Percentiles rank a stretch among this genome's conserved stretches.
Conservation (phyloP, 2,113 vertebrate genomes). For the Dolichotis patagonum region DNA sequence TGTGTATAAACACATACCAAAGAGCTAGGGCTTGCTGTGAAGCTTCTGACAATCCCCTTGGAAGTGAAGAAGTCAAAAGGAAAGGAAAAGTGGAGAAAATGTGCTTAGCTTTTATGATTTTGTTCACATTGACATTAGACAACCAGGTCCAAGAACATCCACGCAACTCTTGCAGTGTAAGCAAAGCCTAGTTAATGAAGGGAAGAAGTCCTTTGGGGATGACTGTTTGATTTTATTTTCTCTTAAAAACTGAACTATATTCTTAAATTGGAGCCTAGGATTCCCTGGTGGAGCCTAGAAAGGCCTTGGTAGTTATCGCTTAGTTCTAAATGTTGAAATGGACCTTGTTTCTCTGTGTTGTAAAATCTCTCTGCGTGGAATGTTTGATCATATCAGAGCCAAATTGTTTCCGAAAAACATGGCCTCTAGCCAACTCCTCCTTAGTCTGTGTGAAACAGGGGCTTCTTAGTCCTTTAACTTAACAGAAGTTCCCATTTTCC, state of each 20-base stretch:
- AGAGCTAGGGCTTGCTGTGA: background rate
- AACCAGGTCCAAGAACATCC: background rate
- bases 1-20: background rate
- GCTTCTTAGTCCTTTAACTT: slow-evolving; percentile 8
- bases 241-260: background rate
- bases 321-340: background rate
- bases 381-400: background rate
- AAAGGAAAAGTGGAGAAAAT: background rate
- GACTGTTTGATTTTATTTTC: background rate
- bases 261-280: background rate
- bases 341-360: background rate
- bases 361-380: background rate
- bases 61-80: background rate
- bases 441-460: background rate
- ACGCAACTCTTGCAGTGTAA: background rate
- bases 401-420: slow-evolving; percentile 26
- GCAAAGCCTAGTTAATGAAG: background rate
- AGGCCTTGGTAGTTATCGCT: background rate
- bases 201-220: background rate
- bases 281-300: background rate
- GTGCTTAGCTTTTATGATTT: background rate
- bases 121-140: background rate
- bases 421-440: background rate
- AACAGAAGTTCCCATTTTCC: background rate
- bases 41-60: background rate